Evolutionary conservation across 2,888 invertebrate genomes (phyloP).

Genomic region (Nasonovia ribisnigri): DNA sequence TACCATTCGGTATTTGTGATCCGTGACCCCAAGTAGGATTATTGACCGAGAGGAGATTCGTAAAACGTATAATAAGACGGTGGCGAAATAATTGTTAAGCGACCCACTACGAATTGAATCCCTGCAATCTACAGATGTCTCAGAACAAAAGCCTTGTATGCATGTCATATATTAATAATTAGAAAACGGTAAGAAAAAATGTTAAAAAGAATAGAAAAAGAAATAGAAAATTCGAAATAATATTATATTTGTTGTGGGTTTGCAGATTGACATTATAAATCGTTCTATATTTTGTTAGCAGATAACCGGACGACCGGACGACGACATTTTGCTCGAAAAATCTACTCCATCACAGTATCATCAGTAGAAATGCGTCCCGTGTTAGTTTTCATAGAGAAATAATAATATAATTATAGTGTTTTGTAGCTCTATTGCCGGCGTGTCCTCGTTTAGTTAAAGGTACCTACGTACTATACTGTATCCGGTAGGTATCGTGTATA

Average conservation of each 20-base stretch:
- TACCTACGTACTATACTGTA: not conserved
- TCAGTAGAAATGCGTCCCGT: not conserved
- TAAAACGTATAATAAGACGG: not conserved
- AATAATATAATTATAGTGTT: not conserved
- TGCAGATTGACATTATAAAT: not conserved
- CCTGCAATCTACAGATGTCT: not conserved
- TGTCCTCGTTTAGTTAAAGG: not conserved
- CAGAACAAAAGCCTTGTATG: not conserved
- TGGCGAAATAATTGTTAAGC: not conserved
- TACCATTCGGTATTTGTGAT: not conserved
- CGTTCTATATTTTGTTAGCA: not conserved
- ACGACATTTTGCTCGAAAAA: not conserved
- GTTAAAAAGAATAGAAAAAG: not conserved
- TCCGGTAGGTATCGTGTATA: not conserved
- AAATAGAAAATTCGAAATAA: not conserved
- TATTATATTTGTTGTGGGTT: not conserved
- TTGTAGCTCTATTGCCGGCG: not conserved
- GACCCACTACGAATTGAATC: not conserved
- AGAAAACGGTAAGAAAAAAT: not conserved
- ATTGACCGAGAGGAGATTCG: not conserved
- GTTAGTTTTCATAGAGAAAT: not conserved
- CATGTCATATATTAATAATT: not conserved
- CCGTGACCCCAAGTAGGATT: fast-evolving
- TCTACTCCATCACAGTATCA: not conserved
- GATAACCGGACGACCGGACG: not conserved